Evolutionary conservation across 2,113 vertebrate genomes (phyloP).

Genomic region (Gnathonemus longibarbis): DNA sequence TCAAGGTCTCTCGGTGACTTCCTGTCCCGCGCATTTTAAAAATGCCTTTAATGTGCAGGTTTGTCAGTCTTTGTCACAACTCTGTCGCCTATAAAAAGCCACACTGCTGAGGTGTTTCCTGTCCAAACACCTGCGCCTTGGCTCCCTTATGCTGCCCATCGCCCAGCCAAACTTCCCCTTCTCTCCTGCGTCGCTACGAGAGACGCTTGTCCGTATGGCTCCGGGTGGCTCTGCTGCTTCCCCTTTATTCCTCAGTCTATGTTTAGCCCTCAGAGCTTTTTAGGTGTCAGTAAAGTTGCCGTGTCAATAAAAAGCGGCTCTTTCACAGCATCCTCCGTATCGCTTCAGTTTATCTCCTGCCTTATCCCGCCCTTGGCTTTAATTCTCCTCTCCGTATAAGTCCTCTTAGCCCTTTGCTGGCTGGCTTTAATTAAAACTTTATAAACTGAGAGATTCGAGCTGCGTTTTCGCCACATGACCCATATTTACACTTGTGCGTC

Average conservation of each 20-base stretch:
- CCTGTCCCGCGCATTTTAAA: background rate
- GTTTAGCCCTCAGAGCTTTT: background rate
- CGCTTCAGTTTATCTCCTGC: conserved; percentile 2
- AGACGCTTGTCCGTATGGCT: background rate
- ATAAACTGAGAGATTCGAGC: background rate
- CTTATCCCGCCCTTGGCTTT: background rate
- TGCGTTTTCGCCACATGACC: background rate
- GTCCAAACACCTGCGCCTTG: background rate
- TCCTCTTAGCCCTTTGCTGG: background rate
- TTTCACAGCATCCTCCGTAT: background rate
- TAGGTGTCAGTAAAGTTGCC: background rate
- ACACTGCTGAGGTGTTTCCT: background rate
- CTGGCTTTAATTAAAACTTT: conserved; percentile 3
- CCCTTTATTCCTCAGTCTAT: background rate
- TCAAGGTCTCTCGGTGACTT: background rate
- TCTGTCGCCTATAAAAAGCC: background rate
- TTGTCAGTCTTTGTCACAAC: background rate
- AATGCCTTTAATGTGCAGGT: background rate
- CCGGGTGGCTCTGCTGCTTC: background rate
- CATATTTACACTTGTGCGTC: background rate
- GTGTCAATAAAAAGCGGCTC: background rate
- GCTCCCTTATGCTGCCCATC: background rate
- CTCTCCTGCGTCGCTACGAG: background rate
- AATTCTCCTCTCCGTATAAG: background rate
- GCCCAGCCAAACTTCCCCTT: background rate